phyloP scores from a whole-genome alignment of 2,113 vertebrate species.

The Trematomus loennbergii region DNA sequence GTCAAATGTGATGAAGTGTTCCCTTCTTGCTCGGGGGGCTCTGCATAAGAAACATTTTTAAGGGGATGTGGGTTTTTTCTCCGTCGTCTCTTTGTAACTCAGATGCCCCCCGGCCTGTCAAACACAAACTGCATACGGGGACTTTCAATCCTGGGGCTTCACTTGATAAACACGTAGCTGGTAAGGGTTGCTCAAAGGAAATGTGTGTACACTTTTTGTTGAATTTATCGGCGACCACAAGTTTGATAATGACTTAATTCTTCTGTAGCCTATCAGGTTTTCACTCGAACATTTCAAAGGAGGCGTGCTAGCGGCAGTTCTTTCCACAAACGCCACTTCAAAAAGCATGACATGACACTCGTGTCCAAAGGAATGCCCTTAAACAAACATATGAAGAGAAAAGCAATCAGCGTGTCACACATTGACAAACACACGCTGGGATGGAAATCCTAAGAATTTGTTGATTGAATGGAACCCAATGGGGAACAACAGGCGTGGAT shows the following conservation, averaged over 20 bases:
- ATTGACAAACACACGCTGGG: slow-evolving; percentile 55
- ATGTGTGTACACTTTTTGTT: background rate
- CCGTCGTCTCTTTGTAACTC: slow-evolving; percentile 67
- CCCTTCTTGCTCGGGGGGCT: slow-evolving; percentile 64
- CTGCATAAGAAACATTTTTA: slow-evolving; percentile 72
- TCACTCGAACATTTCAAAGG: background rate
- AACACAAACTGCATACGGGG: slow-evolving; percentile 62
- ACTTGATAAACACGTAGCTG: slow-evolving; percentile 31
- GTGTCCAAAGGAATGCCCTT: slow-evolving; percentile 57
- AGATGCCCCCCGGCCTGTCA: slow-evolving; percentile 62
- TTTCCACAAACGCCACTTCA: slow-evolving; percentile 28
- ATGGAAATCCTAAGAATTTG: slow-evolving; percentile 62
- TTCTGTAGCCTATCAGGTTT: slow-evolving; percentile 1
- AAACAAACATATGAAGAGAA: slow-evolving; percentile 63
- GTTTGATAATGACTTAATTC: slow-evolving; percentile 10
- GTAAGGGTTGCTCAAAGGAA: slow-evolving; percentile 24
- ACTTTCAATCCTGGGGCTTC: slow-evolving; percentile 46
- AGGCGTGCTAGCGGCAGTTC: background rate
- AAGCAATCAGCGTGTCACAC: slow-evolving; percentile 62
- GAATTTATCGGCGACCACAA: slow-evolving; percentile 12
- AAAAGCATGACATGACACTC: slow-evolving; percentile 43
- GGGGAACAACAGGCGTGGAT: slow-evolving; percentile 41
- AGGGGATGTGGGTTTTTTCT: slow-evolving; percentile 34
- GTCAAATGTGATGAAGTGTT: slow-evolving; percentile 74
- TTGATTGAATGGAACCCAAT: slow-evolving; percentile 55